Evolutionary conservation across 2,113 vertebrate species (phyloP), one percentile per base, ranked within the genome.

Genomic region (Pteruthius melanotis): DNA sequence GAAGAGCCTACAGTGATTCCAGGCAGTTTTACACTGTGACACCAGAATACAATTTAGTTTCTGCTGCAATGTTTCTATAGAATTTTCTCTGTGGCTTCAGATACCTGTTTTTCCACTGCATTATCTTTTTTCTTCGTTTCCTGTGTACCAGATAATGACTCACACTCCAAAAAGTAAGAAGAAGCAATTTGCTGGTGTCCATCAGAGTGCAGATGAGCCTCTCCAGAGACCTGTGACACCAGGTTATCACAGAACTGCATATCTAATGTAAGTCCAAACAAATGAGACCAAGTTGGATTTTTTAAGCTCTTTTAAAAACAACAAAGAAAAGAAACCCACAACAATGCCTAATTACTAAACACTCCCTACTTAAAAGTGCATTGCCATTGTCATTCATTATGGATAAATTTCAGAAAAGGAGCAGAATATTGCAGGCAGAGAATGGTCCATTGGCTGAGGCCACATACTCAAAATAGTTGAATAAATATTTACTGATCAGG

Each of bases 221-320:
- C 98, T 99, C n/a, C 98, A 98, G 82, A 98, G 99, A 75, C 99
- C 99, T 0, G 98, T 99, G 88, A 99, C 99, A 1, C 99, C 99
- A 3, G 86, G 98, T 40, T 98, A 98, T 75, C 98, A 98, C 95
- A 98, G 98, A 86, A 96, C 96, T 20, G 49, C 83, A 4, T 95
- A 60, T 68, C 44, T 95, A 45, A 91, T 52, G 99, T 99, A 98
- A 98, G 98, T 98, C 66, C 14, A 20, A 91, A 83, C 74, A 66
- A 63, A 64, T 42, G 31, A 94, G 65, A 49, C 84, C 39, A 56
- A 47, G 39, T 17, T 79, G 31, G n/a, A 24, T 45, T 28, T 39
- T 94, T 59, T 26, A 77, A 90, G 54, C 56, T 63, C 52, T 30
- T 90, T 74, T 52, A 23, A 37, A 28, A 83, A 59, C 30, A 57